Base-by-base conservation (phyloP, 2,113 vertebrate species). In the Rhynchomys soricoides region DNA sequence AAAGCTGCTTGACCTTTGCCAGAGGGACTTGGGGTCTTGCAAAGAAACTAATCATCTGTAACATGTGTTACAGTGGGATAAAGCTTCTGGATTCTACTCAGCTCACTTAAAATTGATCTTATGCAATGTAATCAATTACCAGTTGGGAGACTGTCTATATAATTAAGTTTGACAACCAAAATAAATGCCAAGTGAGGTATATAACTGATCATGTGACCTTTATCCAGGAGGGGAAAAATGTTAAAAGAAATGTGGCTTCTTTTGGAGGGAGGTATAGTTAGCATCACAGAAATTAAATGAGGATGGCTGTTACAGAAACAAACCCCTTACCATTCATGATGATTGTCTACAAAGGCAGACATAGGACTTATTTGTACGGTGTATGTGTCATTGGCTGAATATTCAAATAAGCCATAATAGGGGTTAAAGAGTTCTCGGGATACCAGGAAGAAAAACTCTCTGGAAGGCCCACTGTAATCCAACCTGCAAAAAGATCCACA, bases 321-420 rank as follows among this genome's bases (percentile, higher is more conserved):
- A 24, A 3, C 89, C 94, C 57, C 82, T 99, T 98, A 99, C 99
- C 99, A 99, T 96, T 99, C 99, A 21, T 99, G 99, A 97, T 99
- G 99, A 99, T 99, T 99, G 98, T 99, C 99, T 59, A 99, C 99
- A 62, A 99, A 99, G 92, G 99, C 99, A 92, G 99, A 99, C 99
- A 99, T 99, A 94, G 99, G 99, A 98, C 99, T 99, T 98, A 99
- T 99, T 98, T 99, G 99, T 94, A 99, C 99, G 55, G 99, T 99
- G 97, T 99, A 99, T 6, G 99, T 99, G 98, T 99, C 99, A 0
- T 99, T 99, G 98, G 99, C 99, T 64, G 99, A 99, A 98, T 99
- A 99, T 97, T 99, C 99, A 98, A 99, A 99, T 96, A 99, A 99
- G 97, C 99, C 99, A 64, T 99, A 99, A 98, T 99, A 99, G 0